A percentile compares a stretch with the other conserved stretches of the same genome.
These are phyloP conservation scores for Zonitis immaculata DNA, from an alignment of 2,888 invertebrate species.

Conservation along the genomic window DNA sequence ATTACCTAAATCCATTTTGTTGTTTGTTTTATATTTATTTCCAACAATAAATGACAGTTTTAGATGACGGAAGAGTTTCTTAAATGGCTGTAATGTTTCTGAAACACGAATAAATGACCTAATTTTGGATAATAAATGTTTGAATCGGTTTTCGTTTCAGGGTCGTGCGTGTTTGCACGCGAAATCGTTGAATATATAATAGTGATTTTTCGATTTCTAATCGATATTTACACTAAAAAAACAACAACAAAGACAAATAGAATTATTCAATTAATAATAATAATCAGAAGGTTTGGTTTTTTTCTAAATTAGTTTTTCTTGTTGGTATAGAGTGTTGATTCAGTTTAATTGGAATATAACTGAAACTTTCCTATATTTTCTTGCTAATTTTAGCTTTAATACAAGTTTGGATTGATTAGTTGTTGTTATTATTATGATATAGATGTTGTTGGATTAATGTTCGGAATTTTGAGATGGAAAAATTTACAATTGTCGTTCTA, in stretches of 20 bases:
- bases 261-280: too few species aligned
- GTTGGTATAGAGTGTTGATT: too few species aligned
- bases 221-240: too few species aligned
- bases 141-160: constrained; percentile 20
- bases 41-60: neutral
- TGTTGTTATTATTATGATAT: neutral
- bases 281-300: too few species aligned
- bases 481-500: too few species aligned
- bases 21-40: too few species aligned
- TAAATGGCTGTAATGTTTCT: constrained; percentile 20
- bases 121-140: constrained; percentile 32
- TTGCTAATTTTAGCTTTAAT: neutral
- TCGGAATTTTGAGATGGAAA: too few species aligned
- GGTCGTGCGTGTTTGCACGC: constrained; percentile 24
- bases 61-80: constrained; percentile 1
- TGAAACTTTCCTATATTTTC: neutral
- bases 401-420: neutral
- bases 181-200: constrained; percentile 20
- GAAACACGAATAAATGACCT: constrained; percentile 27
- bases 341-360: neutral
- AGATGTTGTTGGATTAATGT: too few species aligned
- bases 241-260: too few species aligned
- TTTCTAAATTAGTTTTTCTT: too few species aligned
- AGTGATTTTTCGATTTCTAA: constrained; percentile 25
- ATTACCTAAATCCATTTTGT: too few species aligned